Base-by-base conservation (phyloP, 1,140 invertebrate species). In the Pseudomyrmex dendroicus region DNA sequence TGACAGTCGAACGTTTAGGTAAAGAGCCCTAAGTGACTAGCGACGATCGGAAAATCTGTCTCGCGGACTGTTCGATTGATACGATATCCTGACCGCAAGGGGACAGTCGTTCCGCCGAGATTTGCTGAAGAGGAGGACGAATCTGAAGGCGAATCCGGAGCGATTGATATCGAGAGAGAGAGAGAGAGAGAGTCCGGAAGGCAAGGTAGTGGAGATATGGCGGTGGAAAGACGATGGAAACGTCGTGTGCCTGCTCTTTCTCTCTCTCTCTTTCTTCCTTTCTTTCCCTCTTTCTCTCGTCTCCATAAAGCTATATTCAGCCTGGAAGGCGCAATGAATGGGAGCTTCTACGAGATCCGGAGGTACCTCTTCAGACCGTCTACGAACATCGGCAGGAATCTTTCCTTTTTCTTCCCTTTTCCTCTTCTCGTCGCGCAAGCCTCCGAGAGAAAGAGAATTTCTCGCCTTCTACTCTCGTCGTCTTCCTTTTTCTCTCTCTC, bases 61-160 rank as follows among this genome's bases (percentile, higher is more conserved):
- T n/a, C 48, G 70, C 52, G 84, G 20, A 62, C 50, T 68, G 35
- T 50, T 74, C 63, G 82, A 85, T 85, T 85, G 68, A 68, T 83
- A 68, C 62, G 62, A 73, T 84, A 82, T 83, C 63, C 78, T 20
- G 56, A 83, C 63, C 70, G 70, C 62, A 83, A 67, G 78, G 50
- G 56, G 64, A 52, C 64, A 73, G 54, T 85, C 48, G 78, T 73
- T 85, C 73, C 64, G 64, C 54, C 15, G 68, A 86, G 85, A 86
- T 82, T 86, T 84, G 56, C 63, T 48, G 68, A 80, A 61, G 83
- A 82, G 73, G 44, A 82, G 83, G 66, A 86, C 83, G 84, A 86
- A 86, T 84, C 85, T 86, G 70, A 52, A 22, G 72, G 56, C 50
- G 73, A 84, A 73, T 82, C 83, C 73, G 13, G 63, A 63, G 59